Evolutionary conservation across 2,797 vertebrate genomes (phyloP).

Genomic region (Falco naumanni): DNA sequence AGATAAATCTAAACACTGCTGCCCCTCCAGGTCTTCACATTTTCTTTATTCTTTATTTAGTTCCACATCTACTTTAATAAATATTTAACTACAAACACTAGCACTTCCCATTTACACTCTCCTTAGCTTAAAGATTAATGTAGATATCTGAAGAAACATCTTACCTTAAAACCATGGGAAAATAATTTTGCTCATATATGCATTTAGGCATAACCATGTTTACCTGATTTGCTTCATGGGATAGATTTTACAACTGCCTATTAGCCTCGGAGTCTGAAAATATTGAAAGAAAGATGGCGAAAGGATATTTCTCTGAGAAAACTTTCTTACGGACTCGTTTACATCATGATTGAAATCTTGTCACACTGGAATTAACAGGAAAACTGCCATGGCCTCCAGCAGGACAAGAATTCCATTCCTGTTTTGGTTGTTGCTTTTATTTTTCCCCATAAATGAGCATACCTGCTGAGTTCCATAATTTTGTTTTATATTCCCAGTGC

Average conservation of each 20-base stretch:
- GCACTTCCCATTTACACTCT: conserved; percentile 35
- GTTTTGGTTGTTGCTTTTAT: neutral
- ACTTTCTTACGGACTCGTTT: neutral
- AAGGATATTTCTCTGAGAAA: neutral
- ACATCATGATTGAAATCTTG: neutral
- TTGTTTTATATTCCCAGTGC: neutral
- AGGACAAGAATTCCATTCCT: neutral
- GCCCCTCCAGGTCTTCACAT: conserved; percentile 3
- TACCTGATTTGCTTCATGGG: conserved; percentile 27
- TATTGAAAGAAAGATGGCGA: neutral
- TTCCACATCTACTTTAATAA: conserved; percentile 55
- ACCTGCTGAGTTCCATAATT: neutral
- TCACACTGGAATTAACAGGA: neutral
- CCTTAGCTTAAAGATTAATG: conserved; percentile 63
- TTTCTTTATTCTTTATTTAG: conserved; percentile 54
- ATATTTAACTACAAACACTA: conserved; percentile 56
- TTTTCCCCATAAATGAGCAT: neutral
- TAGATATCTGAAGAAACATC: conserved; percentile 9
- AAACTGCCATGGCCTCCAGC: neutral
- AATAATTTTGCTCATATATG: conserved; percentile 14
- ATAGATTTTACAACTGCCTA: neutral
- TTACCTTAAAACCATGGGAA: conserved; percentile 7
- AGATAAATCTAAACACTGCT: conserved; percentile 18
- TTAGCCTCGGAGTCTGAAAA: neutral
- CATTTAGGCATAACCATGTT: conserved; percentile 1